Evolutionary conservation across 64 coral and sea anemone genomes (phyloP).

Genomic region (Pachyseris speciosa): DNA sequence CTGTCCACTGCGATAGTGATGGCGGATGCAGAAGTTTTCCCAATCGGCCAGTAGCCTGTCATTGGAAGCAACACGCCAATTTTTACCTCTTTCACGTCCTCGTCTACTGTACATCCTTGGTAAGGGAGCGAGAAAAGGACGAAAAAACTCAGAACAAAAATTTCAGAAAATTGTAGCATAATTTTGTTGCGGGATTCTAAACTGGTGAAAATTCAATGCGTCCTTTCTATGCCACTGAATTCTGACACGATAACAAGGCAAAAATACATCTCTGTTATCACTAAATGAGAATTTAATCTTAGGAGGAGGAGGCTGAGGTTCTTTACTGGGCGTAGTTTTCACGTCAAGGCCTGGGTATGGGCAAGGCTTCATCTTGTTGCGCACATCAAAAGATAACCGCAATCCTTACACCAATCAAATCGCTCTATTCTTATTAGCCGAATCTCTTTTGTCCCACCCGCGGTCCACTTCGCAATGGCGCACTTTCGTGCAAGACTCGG

Average conservation of each 20-base stretch:
- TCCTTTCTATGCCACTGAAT: no score
- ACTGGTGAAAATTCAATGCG: background rate
- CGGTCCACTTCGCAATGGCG: no score
- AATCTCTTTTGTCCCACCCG: no score
- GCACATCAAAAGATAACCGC: no score
- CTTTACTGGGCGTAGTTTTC: background rate
- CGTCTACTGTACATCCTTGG: background rate
- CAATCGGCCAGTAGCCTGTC: slow-evolving; percentile 94
- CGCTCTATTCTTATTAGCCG: no score
- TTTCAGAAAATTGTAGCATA: background rate
- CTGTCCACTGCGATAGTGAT: slow-evolving; percentile 88
- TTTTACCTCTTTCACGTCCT: slow-evolving; percentile 41
- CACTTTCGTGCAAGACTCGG: no score
- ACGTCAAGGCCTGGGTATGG: background rate
- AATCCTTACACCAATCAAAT: no score
- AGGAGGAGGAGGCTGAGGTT: no score
- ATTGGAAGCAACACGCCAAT: slow-evolving; percentile 87
- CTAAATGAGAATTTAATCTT: background rate
- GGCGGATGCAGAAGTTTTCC: slow-evolving; percentile 90
- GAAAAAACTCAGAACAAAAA: background rate
- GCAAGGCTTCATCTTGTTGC: no score
- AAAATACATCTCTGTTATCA: background rate
- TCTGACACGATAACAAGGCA: no score
- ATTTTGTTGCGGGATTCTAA: no score
- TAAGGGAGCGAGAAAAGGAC: background rate